Conservation (phyloP, 2,888 invertebrate species). For the Synergus itoensis region DNA sequence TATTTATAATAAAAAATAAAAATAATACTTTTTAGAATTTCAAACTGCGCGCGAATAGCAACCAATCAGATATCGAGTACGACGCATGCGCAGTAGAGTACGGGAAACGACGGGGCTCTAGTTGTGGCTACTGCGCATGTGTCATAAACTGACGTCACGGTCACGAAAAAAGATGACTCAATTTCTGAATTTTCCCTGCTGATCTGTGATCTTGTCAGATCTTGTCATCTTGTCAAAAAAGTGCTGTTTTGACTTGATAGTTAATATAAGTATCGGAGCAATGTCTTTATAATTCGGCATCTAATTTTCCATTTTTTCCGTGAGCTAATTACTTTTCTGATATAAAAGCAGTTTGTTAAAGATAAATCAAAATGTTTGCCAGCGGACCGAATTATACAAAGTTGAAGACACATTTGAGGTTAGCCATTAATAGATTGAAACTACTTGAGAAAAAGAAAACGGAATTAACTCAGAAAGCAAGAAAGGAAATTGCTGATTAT, state of each 20-base stretch:
- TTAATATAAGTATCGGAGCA: not conserved
- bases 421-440: slow-evolving; percentile 96
- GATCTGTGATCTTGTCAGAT: not conserved
- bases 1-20: too few relatives aligned
- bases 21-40: too few relatives aligned
- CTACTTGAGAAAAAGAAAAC: slow-evolving; percentile 98
- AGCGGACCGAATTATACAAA: slow-evolving; percentile 96
- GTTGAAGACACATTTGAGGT: slow-evolving; percentile 95
- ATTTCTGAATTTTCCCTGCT: too few relatives aligned
- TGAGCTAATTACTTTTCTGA: not conserved
- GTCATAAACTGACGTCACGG: not conserved
- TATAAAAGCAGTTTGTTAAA: not conserved
- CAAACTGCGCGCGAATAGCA: too few relatives aligned
- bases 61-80: too few relatives aligned
- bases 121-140: too few relatives aligned
- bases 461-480: slow-evolving; percentile 96
- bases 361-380: slow-evolving; percentile 86
- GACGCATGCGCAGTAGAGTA: too few relatives aligned
- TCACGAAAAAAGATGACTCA: not conserved
- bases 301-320: not conserved
- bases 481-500: slow-evolving; percentile 98
- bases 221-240: slow-evolving; percentile 6
- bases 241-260: not conserved
- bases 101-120: too few relatives aligned
- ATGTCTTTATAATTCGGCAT: not conserved